phyloP scores from a whole-genome alignment of 1,140 invertebrate species.

The Stegodyphus dumicola region DNA sequence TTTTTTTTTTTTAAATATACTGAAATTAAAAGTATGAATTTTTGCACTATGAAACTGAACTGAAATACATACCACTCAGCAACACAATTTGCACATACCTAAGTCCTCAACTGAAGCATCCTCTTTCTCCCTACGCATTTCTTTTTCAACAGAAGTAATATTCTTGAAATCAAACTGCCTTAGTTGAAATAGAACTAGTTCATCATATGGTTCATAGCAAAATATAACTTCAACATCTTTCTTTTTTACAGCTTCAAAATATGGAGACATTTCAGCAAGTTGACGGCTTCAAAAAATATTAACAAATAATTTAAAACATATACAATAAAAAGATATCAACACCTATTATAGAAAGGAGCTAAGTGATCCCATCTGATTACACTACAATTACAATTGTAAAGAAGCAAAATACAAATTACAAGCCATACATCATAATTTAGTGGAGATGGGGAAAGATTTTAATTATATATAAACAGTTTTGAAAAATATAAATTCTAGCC shows the following conservation, averaged over 20 bases:
- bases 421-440: too few species aligned
- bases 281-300: constrained; percentile 76
- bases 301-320: constrained; percentile 26
- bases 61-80: too few species aligned
- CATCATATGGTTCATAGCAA: constrained; percentile 95
- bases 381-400: too few species aligned
- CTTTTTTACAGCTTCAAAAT: constrained; percentile 89
- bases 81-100: constrained; percentile 4
- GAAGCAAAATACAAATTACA: not conserved
- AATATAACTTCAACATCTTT: constrained; percentile 91
- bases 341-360: too few species aligned
- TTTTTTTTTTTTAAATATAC: too few species aligned
- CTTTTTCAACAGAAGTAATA: constrained; percentile 92
- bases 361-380: too few species aligned
- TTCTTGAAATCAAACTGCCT: constrained; percentile 82
- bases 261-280: constrained; percentile 92
- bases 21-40: too few species aligned
- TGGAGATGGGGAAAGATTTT: too few species aligned
- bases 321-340: too few species aligned
- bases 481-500: too few species aligned
- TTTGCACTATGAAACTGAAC: too few species aligned
- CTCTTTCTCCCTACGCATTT: constrained; percentile 82
- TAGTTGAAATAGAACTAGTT: constrained; percentile 91
- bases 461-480: too few species aligned
- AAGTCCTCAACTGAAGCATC: constrained; percentile 71